Evolutionary conservation across 2,113 vertebrate genomes (phyloP).

Genomic region (Chloropsis cyanopogon): DNA sequence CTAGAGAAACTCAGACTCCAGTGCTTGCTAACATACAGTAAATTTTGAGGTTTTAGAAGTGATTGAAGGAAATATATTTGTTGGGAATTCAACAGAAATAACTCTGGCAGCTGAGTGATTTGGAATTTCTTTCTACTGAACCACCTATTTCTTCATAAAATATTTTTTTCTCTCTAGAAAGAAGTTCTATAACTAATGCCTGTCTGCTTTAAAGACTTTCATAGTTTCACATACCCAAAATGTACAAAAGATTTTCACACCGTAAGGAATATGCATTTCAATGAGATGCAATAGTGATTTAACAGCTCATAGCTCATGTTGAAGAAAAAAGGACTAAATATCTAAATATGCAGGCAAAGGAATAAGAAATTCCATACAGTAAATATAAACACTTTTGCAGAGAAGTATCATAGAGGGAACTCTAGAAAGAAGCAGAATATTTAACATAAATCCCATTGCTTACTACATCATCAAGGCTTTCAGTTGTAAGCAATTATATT

Average conservation of each 20-base stretch:
- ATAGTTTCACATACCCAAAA: not conserved
- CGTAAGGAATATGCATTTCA: not conserved
- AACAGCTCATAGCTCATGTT: not conserved
- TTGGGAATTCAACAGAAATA: not conserved
- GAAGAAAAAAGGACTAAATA: not conserved
- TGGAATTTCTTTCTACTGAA: not conserved
- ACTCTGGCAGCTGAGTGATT: not conserved
- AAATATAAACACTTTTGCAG: not conserved
- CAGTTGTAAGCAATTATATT: not conserved
- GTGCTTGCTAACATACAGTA: not conserved
- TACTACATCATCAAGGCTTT: not conserved
- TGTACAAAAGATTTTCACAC: not conserved
- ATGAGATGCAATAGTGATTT: not conserved
- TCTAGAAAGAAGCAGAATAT: not conserved
- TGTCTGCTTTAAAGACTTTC: not conserved
- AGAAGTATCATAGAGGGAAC: not conserved
- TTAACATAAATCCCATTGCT: not conserved
- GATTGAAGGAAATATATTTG: not conserved
- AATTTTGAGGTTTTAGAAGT: not conserved
- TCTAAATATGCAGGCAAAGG: not conserved
- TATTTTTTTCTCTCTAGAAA: not conserved
- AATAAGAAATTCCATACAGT: not conserved
- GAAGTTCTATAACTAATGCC: not conserved
- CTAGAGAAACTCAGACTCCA: not conserved
- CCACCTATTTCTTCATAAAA: not conserved